Conservation (phyloP, 2,888 invertebrate species). For the Morpho deidamia region DNA sequence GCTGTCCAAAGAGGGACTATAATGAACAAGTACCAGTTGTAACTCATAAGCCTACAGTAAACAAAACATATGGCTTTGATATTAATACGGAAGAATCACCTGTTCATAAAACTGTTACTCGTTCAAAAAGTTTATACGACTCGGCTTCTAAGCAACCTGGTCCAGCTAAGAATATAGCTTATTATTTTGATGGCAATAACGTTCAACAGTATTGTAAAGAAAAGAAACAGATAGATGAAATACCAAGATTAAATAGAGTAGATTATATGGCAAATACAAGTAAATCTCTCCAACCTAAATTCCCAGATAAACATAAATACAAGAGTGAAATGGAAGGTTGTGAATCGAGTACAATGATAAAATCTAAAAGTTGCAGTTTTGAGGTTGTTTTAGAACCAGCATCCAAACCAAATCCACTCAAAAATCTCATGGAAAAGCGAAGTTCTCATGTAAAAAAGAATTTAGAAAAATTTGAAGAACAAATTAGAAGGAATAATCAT, state of each 20-base stretch:
- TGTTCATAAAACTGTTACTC: conserved; percentile 66
- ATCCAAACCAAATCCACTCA: conserved; percentile 66
- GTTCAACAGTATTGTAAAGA: conserved; percentile 58
- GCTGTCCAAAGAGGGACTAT: conserved; percentile 41
- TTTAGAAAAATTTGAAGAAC: conserved; percentile 79
- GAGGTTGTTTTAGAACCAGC: conserved; percentile 73
- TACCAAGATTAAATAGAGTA: conserved; percentile 76
- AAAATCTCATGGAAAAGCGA: conserved; percentile 67
- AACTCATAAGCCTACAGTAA: conserved; percentile 42
- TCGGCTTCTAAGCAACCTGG: conserved; percentile 52
- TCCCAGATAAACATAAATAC: conserved; percentile 61
- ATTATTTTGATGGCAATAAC: conserved; percentile 71
- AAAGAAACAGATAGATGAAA: conserved; percentile 71
- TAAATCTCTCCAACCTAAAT: conserved; percentile 66
- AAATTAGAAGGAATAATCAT: conserved; percentile 64
- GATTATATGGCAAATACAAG: conserved; percentile 74
- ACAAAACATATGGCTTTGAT: conserved; percentile 63
- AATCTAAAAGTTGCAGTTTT: conserved; percentile 73
- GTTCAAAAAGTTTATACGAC: conserved; percentile 68
- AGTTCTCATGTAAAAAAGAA: conserved; percentile 76
- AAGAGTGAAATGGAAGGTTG: conserved; percentile 67
- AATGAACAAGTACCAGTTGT: conserved; percentile 37
- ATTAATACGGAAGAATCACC: conserved; percentile 46
- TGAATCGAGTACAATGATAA: conserved; percentile 62
- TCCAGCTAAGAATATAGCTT: conserved; percentile 68